These are phyloP conservation scores for Ptiloglossa arizonensis DNA, from an alignment of 1,140 invertebrate genomes.

Conservation along the genomic window DNA sequence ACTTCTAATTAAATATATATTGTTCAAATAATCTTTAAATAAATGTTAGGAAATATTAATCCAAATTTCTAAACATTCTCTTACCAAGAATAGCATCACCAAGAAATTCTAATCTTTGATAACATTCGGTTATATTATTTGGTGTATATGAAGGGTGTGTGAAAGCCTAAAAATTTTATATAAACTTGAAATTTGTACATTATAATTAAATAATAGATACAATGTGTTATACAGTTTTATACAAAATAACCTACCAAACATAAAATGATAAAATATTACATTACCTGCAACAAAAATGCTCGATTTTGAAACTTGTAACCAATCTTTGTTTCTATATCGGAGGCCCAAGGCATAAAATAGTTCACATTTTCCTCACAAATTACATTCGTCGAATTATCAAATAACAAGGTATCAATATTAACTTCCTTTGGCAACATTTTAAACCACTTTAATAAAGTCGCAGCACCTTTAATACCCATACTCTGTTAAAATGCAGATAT, in stretches of 20 bases:
- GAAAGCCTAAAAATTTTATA: conserved; percentile 39
- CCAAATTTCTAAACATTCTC: neutral
- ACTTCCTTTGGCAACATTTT: conserved; percentile 84
- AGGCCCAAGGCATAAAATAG: conserved; percentile 77
- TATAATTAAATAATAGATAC: neutral
- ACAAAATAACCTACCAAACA: conserved; percentile 11
- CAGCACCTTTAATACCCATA: conserved; percentile 82
- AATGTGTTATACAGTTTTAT: neutral
- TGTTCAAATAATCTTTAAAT: neutral
- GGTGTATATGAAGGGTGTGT: conserved; percentile 48
- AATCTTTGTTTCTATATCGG: conserved; percentile 84
- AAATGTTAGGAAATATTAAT: neutral
- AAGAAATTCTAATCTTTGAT: conserved; percentile 64
- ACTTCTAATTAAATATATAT: neutral
- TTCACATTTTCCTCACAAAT: conserved; percentile 76
- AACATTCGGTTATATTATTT: conserved; percentile 49
- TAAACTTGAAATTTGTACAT: neutral
- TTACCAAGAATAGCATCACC: conserved; percentile 61
- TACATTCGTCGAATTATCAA: conserved; percentile 61
- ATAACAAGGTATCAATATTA: conserved; percentile 73
- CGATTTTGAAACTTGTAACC: conserved; percentile 87
- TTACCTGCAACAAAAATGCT: conserved; percentile 82
- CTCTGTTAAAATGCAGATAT: conserved; percentile 73
- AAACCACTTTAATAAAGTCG: conserved; percentile 89
- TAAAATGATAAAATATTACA: conserved; percentile 12